Base-by-base conservation (phyloP, 2,888 invertebrate genomes). In the Drosophila mettleri region DNA sequence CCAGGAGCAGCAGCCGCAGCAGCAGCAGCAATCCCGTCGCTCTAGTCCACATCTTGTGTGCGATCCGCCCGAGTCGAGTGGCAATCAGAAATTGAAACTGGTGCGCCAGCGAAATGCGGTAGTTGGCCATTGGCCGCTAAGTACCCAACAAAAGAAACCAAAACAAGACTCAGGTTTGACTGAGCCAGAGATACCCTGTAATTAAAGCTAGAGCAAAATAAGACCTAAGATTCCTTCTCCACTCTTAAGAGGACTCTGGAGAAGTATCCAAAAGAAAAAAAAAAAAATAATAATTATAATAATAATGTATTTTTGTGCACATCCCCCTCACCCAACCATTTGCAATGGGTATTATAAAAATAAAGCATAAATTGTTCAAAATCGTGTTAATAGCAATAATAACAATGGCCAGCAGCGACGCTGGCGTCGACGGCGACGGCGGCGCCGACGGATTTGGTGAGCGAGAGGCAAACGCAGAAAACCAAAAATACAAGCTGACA, bases 301-400 rank as follows among this genome's bases (percentile, higher is more conserved):
- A 4, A 31, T 31, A 31, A 12, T 31, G n/a, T n/a, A n/a, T n/a
- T n/a, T n/a, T n/a, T n/a, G n/a, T n/a, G n/a, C n/a, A n/a, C n/a
- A n/a, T 33, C 10, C 49, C 49, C 49, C 1, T 14, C 3, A 1
- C 16, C 2, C 4, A 10, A 12, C 3, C 22, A 16, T 9, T 24
- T 6, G 10, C n/a, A 16, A 6, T 5, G 49, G 43, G 54, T 43
- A 54, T 43, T n/a, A 20, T 29, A 27, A 69, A 70, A 77, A 55
- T 66, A 46, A 66, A 69, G 58, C 66, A 75, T 69, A 75, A 82
- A 80, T 78, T 77, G 77, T 63, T 75, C 41, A 78, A 75, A 84
- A 87, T 73, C 83, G 86, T 83, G 88, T 88, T 85, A 85, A 80
- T 78, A 70, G 84, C 81, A 72, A 76, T 66, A 49, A 77, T 68